Conservation (phyloP, 2,113 vertebrate genomes). For the Benitochromis conjunctus region DNA sequence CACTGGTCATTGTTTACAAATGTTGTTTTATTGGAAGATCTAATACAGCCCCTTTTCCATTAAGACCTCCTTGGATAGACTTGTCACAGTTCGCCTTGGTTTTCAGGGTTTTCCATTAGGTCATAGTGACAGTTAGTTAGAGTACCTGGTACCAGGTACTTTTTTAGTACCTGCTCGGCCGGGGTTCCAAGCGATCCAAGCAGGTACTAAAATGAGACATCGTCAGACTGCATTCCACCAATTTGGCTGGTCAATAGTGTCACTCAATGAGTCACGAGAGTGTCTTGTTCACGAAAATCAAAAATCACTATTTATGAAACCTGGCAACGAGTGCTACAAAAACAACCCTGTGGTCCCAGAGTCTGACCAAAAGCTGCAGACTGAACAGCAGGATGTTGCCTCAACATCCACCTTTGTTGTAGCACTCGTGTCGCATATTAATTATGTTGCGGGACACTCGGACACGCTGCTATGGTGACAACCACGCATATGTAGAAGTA, state of each 20-base stretch:
- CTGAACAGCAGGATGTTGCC: background rate
- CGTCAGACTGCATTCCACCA: background rate
- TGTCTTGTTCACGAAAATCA: background rate
- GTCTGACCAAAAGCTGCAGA: background rate
- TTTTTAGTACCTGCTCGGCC: background rate
- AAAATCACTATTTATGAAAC: background rate
- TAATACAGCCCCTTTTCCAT: background rate
- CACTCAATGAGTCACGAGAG: background rate
- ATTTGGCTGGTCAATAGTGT: background rate
- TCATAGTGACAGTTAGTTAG: background rate
- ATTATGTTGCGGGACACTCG: background rate
- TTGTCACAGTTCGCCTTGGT: background rate
- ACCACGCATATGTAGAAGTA: fast-evolving
- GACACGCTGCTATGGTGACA: background rate
- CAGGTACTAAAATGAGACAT: background rate
- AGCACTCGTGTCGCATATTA: background rate
- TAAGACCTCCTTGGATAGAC: background rate
- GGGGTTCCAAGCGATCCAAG: background rate
- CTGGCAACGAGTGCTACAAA: background rate
- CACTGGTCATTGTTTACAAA: background rate
- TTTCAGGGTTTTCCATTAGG: background rate
- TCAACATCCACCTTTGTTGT: background rate
- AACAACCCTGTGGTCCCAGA: background rate
- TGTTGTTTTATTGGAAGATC: background rate
- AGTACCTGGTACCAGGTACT: background rate